Evolutionary conservation across 2,797 vertebrate genomes (phyloP), one percentile per base, ranked within the genome.

Genomic region (Phrynocephalus vlangalii): DNA sequence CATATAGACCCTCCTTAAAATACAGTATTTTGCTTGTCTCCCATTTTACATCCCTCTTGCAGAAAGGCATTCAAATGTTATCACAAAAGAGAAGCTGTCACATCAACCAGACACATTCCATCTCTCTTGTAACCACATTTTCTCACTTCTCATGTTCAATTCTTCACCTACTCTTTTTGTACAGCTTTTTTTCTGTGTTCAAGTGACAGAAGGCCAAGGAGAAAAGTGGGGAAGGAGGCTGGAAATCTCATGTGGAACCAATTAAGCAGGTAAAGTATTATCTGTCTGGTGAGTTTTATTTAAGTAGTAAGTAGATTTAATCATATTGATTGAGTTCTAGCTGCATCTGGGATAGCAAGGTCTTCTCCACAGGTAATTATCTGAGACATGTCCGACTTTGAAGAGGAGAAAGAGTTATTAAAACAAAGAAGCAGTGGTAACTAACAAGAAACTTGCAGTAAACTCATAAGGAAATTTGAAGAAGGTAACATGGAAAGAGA

Each of bases 221-320:
- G 28, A 94, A 91, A 92, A 26, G 52, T 9, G 24, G n/a, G 50
- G 48, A 13, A 24, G 80, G 33, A 28, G 38, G 50, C 91, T 66
- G 11, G 90, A 88, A 92, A 93, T 79, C 94, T 95, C 92, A 93
- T 91, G 94, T 89, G 90, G 92, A 96, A 95, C 94, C 92, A 95
- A 94, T 95, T 93, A 95, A 89, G 89, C 92, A 95, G 94, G 94
- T 92, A 95, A 96, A 95, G 86, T 94, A 90, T 93, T 94, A 94
- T 71, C 76, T 79, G 87, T 91, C 92, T 87, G 92, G 70, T 52
- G 85, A 91, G 87, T 94, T 89, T 93, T 90, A 93, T 89, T 93
- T 90, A 93, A 44, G 86, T 67, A 88, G 86, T 24, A 80, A 85
- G 7, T 86, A 94, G 68, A 82, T 85, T 72, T 87, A 86, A 91